phyloP scores from a whole-genome alignment of 2,888 invertebrate species.

The Laothoe populi region DNA sequence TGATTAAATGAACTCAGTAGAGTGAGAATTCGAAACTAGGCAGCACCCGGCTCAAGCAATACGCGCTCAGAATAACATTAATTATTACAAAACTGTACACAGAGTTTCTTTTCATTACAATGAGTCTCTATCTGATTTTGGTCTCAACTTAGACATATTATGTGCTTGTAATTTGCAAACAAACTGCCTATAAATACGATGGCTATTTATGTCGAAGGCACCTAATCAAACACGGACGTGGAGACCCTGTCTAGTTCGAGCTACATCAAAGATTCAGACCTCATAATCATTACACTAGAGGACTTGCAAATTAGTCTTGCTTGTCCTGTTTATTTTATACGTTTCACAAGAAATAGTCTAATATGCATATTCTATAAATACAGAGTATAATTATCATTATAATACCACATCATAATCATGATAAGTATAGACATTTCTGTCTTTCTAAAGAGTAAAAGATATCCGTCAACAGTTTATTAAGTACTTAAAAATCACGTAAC shows the following conservation, averaged over 20 bases:
- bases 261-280: conserved; percentile 25
- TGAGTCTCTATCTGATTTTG: conserved; percentile 32
- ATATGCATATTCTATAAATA: not conserved
- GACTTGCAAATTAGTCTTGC: conserved; percentile 26
- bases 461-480: too few relatives aligned
- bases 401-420: too few relatives aligned
- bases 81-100: conserved; percentile 33
- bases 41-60: not conserved
- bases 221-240: conserved; percentile 16
- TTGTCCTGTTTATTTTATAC: not conserved
- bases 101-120: conserved; percentile 34
- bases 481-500: too few relatives aligned
- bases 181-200: conserved; percentile 29
- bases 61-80: conserved; percentile 5
- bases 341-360: conserved; percentile 5
- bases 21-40: not conserved
- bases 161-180: conserved; percentile 39
- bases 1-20: too few relatives aligned
- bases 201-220: conserved; percentile 27
- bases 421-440: too few relatives aligned
- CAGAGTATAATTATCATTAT: not conserved
- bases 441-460: too few relatives aligned
- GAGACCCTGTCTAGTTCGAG: conserved; percentile 22
- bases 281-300: conserved; percentile 24
- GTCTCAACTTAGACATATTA: conserved; percentile 29